Evolutionary conservation across 2,113 vertebrate species (phyloP), one percentile per base, ranked within the genome.

Genomic region (Poicephalus meyeri): DNA sequence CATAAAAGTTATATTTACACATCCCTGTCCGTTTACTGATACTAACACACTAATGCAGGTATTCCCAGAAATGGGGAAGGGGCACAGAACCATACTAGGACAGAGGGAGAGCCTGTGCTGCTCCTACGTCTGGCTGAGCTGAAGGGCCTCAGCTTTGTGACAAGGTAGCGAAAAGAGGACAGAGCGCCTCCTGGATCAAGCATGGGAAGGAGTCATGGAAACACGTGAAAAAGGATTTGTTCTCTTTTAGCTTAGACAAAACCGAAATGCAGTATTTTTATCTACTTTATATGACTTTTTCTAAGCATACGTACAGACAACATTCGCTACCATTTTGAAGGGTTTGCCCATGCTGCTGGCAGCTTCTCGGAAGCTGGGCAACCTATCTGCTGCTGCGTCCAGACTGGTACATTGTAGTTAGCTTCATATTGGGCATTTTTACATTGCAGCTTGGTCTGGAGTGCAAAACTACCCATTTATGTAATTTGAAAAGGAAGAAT

Each of bases 81-180:
- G 49, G 47, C 52, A 72, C 55, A 49, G 33, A 66, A 79, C 44
- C 2, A 2, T 1, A 6, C 4, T 33, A 68, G 42, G 28, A 41
- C 13, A 53, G 21, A 42, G 64, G 24, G 9, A 29, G 16, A 65
- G 16, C 37, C 26, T 26, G 4, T 0, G 3, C 6, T 0, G 3
- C 6, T 56, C 11, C 37, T 28, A 6, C 5, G 9, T 41, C 13
- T 29, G 50, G 53, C 1, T 17, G n/a, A 44, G 70, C 37, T 56
- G 78, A 84, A 70, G 47, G 31, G 7, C 33, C 35, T 61, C 41
- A 13, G 6, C 35, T 90, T 61, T 70, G 3, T 26, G 17, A 19
- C 44, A 23, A 56, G 41, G 31, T 58, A 56, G 7, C 2, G 5
- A 60, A 69, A 37, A 63, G 8, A 10, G 1, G 5, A 17, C 5